Conservation (phyloP, 2,888 invertebrate genomes). For the Eudasyphora cyanicolor region DNA sequence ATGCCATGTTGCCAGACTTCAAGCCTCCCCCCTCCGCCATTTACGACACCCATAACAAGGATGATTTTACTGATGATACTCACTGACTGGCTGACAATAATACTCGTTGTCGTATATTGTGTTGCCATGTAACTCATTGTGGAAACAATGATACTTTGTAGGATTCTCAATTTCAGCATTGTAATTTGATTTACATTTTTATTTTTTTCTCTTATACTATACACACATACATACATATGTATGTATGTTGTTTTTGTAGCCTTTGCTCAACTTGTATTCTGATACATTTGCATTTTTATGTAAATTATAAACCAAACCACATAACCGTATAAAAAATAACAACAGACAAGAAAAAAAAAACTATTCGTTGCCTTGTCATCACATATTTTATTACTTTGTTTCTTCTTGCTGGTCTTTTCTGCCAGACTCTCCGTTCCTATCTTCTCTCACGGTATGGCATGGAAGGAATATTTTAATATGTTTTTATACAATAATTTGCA, state of each 20-base stretch:
- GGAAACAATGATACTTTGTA: slow-evolving; percentile 25
- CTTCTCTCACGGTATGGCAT: neutral
- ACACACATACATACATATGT: too few relatives aligned
- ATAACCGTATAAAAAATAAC: slow-evolving; percentile 26
- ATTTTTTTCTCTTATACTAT: neutral
- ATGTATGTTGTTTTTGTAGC: neutral
- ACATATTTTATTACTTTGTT: slow-evolving; percentile 37
- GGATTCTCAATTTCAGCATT: slow-evolving; percentile 40
- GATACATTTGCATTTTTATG: slow-evolving; percentile 32
- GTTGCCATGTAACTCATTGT: slow-evolving; percentile 9
- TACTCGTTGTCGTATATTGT: neutral
- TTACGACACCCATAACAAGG: neutral
- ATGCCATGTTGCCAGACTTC: neutral
- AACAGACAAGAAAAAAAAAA: neutral
- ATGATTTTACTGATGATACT: neutral
- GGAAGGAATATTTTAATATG: slow-evolving; percentile 7
- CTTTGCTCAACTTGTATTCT: neutral
- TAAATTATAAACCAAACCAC: slow-evolving; percentile 29
- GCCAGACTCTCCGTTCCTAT: neutral
- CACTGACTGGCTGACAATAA: too few relatives aligned
- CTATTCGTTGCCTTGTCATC: slow-evolving; percentile 43
- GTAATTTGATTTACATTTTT: slow-evolving; percentile 44
- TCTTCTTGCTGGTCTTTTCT: slow-evolving; percentile 2
- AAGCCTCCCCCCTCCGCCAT: neutral
- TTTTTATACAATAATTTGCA: slow-evolving; percentile 13